Conservation (phyloP, 2,113 vertebrate species). For the Vidua macroura region DNA sequence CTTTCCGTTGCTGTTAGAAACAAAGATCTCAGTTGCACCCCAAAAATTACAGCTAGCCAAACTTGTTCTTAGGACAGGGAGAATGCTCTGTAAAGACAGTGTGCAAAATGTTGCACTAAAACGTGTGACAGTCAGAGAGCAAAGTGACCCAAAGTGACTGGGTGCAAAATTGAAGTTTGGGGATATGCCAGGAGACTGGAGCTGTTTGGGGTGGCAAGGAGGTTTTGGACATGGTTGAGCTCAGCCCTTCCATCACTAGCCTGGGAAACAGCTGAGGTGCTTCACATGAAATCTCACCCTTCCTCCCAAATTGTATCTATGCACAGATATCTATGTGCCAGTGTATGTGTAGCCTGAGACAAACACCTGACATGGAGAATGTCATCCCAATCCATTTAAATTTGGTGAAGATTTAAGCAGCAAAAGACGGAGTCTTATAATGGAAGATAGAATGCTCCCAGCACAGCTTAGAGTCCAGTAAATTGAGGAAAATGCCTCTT, state of each 20-base stretch:
- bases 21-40: neutral
- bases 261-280: neutral
- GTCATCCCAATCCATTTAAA: neutral
- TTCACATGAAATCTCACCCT: neutral
- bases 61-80: neutral
- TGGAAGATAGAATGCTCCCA: neutral
- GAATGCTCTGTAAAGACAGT: neutral
- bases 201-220: neutral
- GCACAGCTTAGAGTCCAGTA: neutral
- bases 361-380: neutral
- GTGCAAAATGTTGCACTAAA: neutral
- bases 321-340: fast-evolving
- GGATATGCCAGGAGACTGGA: neutral
- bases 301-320: neutral
- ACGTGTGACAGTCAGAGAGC: neutral
- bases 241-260: neutral
- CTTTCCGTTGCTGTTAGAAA: neutral
- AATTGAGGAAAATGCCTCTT: neutral
- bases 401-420: neutral
- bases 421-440: neutral
- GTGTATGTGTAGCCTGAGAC: neutral
- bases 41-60: neutral
- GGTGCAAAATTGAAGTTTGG: neutral
- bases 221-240: fast-evolving
- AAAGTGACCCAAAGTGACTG: neutral